Evolutionary conservation across 2,888 invertebrate species (phyloP).

Genomic region (Dermolepida albohirtum): DNA sequence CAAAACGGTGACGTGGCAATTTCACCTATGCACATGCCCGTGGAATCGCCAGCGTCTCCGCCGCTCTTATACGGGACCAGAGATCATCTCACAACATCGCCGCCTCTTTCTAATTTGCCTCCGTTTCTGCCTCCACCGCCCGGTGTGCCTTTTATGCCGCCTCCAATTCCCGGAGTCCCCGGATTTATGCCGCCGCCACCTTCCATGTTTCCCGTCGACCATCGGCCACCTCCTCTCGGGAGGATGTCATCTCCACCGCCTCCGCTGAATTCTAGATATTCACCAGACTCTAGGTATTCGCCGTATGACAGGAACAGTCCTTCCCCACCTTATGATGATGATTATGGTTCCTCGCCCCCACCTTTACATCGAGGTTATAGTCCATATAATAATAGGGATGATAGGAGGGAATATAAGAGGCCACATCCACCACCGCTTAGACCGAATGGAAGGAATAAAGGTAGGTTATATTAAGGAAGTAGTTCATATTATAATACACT

Average conservation of each 20-base stretch:
- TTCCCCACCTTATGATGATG: conserved; percentile 70
- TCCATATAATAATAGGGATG: conserved; percentile 57
- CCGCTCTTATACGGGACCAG: conserved; percentile 63
- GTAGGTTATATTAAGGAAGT: too few species aligned
- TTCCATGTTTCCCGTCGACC: conserved; percentile 65
- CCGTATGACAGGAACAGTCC: conserved; percentile 71
- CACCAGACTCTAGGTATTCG: conserved; percentile 65
- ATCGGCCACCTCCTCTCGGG: conserved; percentile 69
- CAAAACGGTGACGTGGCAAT: conserved; percentile 66
- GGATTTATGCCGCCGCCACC: conserved; percentile 67
- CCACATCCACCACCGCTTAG: conserved; percentile 49
- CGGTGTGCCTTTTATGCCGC: conserved; percentile 75
- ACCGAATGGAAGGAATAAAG: conserved; percentile 58
- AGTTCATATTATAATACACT: too few species aligned
- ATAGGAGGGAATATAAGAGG: conserved; percentile 61
- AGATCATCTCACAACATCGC: conserved; percentile 63
- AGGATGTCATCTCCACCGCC: conserved; percentile 69
- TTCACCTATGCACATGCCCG: conserved; percentile 64
- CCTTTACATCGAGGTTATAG: conserved; percentile 65
- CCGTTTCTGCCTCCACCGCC: conserved; percentile 74
- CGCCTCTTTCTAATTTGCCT: conserved; percentile 68
- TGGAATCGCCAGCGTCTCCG: conserved; percentile 64
- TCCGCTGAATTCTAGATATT: conserved; percentile 66
- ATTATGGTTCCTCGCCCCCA: conserved; percentile 72
- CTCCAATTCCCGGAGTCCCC: conserved; percentile 62